A percentile compares a stretch with the other conserved stretches of the same genome.
phyloP scores from a whole-genome alignment of 1,140 invertebrate species.

The Myzus persicae region DNA sequence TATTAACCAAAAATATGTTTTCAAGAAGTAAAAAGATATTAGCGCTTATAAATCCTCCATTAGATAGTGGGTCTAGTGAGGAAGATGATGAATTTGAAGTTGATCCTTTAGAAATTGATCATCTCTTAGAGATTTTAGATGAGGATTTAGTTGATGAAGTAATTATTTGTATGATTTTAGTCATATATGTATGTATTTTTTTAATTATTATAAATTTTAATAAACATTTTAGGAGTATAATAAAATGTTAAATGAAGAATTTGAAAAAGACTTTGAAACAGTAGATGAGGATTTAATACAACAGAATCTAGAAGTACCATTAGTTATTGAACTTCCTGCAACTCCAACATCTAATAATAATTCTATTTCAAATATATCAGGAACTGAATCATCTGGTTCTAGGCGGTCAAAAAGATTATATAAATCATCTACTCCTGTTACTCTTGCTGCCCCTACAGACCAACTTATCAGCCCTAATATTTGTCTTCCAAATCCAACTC shows the following conservation, averaged over 20 bases:
- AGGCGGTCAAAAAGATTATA: slow-evolving; percentile 2
- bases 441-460: neutral
- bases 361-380: neutral
- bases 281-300: slow-evolving; percentile 28
- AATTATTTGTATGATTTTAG: neutral
- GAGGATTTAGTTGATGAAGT: neutral
- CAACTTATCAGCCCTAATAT: slow-evolving; percentile 9
- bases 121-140: neutral
- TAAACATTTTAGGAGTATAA: slow-evolving; percentile 21
- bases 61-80: slow-evolving; percentile 4
- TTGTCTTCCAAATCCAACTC: neutral
- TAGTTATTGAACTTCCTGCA: slow-evolving; percentile 11
- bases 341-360: neutral
- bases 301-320: neutral
- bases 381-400: neutral
- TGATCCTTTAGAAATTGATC: neutral
- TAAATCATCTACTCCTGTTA: neutral
- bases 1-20: neutral
- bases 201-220: slow-evolving; percentile 4
- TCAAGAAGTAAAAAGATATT: neutral
- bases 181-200: neutral
- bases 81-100: neutral
- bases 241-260: slow-evolving; percentile 13
- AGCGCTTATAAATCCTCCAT: neutral
- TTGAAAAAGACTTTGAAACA: slow-evolving; percentile 25